Evolutionary conservation across 2,797 vertebrate genomes (phyloP).

Genomic region (Varecia variegata): DNA sequence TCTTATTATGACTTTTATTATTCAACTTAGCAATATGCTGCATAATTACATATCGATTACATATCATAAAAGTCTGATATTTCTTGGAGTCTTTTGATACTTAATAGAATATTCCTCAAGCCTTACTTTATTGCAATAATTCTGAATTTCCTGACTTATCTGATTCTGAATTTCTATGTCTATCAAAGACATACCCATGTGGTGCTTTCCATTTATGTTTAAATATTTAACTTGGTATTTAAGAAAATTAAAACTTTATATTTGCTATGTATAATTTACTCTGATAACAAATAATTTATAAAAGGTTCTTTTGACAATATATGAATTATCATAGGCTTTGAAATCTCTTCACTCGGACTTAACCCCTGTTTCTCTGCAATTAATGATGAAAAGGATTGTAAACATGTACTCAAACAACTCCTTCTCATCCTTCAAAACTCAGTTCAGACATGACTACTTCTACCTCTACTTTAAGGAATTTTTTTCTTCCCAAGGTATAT

Average conservation of each 20-base stretch:
- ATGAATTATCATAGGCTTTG: background rate
- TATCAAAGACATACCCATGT: background rate
- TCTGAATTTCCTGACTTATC: background rate
- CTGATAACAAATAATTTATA: background rate
- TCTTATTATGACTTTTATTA: background rate
- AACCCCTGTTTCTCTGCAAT: background rate
- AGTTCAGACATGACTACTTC: background rate
- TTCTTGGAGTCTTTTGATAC: conserved; percentile 9
- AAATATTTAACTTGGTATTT: conserved; percentile 29
- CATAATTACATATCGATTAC: background rate
- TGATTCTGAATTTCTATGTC: conserved; percentile 7
- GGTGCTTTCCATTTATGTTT: background rate
- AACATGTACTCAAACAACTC: background rate
- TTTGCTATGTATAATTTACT: background rate
- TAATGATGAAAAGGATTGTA: background rate
- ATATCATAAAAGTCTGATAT: background rate
- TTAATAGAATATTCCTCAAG: background rate
- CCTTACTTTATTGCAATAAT: background rate
- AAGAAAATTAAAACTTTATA: conserved; percentile 38
- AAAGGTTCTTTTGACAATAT: background rate
- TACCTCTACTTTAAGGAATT: background rate
- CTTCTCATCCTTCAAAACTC: background rate
- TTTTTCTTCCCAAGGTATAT: background rate
- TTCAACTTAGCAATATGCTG: background rate
- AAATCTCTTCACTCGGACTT: background rate